These are phyloP conservation scores for Neoseiulus cucumeris DNA, from an alignment of 1,140 invertebrate species.

Conservation along the genomic window DNA sequence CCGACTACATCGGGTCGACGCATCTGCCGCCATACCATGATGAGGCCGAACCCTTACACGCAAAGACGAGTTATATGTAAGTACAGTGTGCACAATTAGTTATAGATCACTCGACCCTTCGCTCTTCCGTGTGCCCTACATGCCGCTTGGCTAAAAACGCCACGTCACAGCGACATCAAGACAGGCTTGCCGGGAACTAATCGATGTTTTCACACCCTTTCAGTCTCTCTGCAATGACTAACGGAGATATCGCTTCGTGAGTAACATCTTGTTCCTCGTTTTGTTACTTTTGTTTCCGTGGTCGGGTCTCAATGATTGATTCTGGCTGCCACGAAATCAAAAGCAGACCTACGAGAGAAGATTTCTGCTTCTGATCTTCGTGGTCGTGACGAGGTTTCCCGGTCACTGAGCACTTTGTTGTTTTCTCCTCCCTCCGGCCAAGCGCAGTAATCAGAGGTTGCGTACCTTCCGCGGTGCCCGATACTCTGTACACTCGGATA, in stretches of 20 bases:
- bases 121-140: neutral
- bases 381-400: no score
- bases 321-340: no score
- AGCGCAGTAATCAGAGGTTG: no score
- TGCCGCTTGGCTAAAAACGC: no score
- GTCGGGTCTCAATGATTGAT: no score
- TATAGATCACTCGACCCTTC: neutral
- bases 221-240: constrained; percentile 5
- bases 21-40: neutral
- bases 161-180: neutral
- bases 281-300: no score
- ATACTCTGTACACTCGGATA: no score
- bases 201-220: neutral
- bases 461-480: no score
- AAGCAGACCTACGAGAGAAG: no score
- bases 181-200: neutral
- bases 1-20: constrained; percentile 3
- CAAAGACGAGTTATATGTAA: neutral
- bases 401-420: no score
- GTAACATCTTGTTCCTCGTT: neutral
- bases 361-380: no score
- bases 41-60: neutral
- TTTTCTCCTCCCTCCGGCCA: no score
- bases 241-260: constrained; percentile 9
- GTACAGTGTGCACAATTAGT: neutral